Percentiles rank a stretch among this genome's conserved stretches.
phyloP scores from a whole-genome alignment of 2,888 invertebrate species.

The Acanthosepion pharaonis region DNA sequence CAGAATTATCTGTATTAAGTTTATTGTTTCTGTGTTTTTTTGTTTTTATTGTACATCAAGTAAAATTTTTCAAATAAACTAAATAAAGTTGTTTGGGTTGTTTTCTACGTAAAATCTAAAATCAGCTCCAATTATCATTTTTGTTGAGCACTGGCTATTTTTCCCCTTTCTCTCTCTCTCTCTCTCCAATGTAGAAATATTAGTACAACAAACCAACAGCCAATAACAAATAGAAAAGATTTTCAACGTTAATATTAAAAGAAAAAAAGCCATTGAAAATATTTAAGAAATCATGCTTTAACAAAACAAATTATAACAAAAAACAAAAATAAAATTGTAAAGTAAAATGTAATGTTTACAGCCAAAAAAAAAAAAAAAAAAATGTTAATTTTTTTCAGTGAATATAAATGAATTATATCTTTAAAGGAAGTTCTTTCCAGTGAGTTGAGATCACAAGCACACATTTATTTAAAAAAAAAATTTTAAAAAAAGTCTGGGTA shows the following conservation, averaged over 20 bases:
- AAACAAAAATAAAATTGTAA: too few relatives aligned
- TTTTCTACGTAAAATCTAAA: too few relatives aligned
- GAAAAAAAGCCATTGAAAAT: background rate
- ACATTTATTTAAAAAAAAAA: background rate
- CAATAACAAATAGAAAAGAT: background rate
- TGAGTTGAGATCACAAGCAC: background rate
- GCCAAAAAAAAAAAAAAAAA: background rate
- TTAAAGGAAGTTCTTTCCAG: background rate
- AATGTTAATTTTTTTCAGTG: background rate
- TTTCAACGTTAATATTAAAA: background rate
- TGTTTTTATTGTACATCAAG: background rate
- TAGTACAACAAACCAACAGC: slow-evolving; percentile 11
- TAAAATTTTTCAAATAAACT: background rate
- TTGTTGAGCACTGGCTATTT: background rate
- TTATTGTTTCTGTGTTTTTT: too few relatives aligned
- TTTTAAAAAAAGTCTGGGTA: too few relatives aligned
- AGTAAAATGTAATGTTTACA: too few relatives aligned
- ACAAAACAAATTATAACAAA: background rate
- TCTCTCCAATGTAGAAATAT: slow-evolving; percentile 8
- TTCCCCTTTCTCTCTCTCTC: background rate
- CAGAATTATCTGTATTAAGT: background rate
- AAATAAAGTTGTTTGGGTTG: background rate
- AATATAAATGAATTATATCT: background rate
- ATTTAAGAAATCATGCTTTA: slow-evolving; percentile 8
- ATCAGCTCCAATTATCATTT: too few relatives aligned